phyloP scores from a whole-genome alignment of 2,797 vertebrate genomes.

The Megalops cyprinoides region DNA sequence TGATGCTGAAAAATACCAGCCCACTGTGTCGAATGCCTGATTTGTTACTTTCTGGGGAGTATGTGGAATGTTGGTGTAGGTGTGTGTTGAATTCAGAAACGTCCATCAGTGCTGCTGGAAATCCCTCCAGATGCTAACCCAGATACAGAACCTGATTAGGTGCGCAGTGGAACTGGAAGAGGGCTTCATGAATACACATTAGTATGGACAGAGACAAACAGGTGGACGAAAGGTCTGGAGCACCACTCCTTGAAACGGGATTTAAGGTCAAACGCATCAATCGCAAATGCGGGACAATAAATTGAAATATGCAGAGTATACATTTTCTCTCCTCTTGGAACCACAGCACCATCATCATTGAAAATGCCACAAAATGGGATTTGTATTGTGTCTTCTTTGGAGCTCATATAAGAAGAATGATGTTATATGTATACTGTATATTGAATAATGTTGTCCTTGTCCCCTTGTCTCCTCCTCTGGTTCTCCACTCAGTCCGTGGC shows the following conservation, averaged over 20 bases:
- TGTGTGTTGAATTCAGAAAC: slow-evolving; percentile 24
- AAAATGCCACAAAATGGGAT: background rate
- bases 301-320: slow-evolving; percentile 3
- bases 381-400: background rate
- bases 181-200: slow-evolving; percentile 25
- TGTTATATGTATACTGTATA: background rate
- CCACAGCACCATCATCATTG: background rate
- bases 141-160: slow-evolving; percentile 13
- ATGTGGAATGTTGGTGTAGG: slow-evolving; percentile 1
- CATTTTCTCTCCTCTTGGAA: background rate
- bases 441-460: background rate
- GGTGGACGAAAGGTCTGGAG: slow-evolving; percentile 15
- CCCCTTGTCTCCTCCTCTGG: too few relatives aligned
- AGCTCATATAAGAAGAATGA: background rate
- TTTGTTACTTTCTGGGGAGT: slow-evolving; percentile 12
- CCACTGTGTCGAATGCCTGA: slow-evolving; percentile 5
- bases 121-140: background rate
- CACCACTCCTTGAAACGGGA: slow-evolving; percentile 4
- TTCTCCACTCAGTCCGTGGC: background rate
- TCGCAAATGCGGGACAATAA: slow-evolving; percentile 22
- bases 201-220: slow-evolving; percentile 20
- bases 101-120: slow-evolving; percentile 9
- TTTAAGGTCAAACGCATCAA: slow-evolving; percentile 6
- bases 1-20: background rate
- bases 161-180: slow-evolving; percentile 19